Percentiles rank a stretch among this genome's conserved stretches.
Evolutionary conservation across 2,888 invertebrate genomes (phyloP).

Genomic region (Entomobrya multifasciata): DNA sequence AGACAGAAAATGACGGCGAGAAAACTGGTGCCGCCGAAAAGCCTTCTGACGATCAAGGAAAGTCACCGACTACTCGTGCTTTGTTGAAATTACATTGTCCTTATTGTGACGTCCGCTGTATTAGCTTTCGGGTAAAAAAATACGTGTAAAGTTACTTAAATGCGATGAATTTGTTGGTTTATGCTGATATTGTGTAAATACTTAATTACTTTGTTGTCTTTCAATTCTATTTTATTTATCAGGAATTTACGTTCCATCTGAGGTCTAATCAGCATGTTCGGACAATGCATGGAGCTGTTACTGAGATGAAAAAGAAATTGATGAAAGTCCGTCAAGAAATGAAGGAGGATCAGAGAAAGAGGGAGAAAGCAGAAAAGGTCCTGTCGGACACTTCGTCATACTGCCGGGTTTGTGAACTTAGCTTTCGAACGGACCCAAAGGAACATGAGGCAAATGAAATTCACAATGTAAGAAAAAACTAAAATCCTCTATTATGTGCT

Average conservation of each 20-base stretch:
- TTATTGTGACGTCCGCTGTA: constrained; percentile 78
- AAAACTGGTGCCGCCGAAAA: constrained; percentile 43
- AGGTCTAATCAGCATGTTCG: constrained; percentile 75
- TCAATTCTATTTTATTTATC: not conserved
- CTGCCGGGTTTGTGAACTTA: constrained; percentile 79
- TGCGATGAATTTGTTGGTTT: not conserved
- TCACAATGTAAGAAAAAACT: constrained; percentile 75
- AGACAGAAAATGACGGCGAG: constrained; percentile 41
- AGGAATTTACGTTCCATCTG: constrained; percentile 78
- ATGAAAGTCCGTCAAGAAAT: constrained; percentile 74
- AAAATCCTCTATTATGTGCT: too few species aligned
- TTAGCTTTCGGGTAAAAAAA: constrained; percentile 76
- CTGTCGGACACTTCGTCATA: constrained; percentile 79
- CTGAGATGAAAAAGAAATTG: constrained; percentile 76
- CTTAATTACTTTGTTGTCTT: not conserved
- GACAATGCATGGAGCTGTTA: constrained; percentile 74
- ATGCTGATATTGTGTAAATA: not conserved
- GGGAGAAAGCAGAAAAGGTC: constrained; percentile 79
- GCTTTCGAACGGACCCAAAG: constrained; percentile 79
- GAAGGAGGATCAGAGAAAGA: constrained; percentile 78
- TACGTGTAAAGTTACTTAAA: too few species aligned
- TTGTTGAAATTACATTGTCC: constrained; percentile 78
- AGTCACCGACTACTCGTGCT: constrained; percentile 61
- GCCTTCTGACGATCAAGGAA: constrained; percentile 55
- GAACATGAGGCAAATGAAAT: constrained; percentile 79